Base-by-base conservation (phyloP, 2,113 vertebrate species). In the Pao palembangensis region DNA sequence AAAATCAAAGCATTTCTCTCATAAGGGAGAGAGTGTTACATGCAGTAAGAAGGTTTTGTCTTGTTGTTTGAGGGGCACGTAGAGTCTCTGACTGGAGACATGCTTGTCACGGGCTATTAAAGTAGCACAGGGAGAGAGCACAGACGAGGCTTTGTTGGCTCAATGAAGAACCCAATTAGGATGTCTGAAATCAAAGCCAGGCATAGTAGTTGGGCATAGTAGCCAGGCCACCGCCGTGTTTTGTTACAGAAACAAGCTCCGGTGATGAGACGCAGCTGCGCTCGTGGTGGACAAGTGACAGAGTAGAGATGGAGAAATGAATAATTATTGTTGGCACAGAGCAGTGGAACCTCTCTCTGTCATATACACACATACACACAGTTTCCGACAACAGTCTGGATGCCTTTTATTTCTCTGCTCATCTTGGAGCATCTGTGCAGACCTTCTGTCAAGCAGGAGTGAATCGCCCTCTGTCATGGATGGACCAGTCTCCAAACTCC, bases 161-260 rank as follows among this genome's bases (percentile, higher is more conserved):
- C 55, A 28, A 43, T 74, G 59, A 52, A 74, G 59, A 78, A 58
- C 55, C 59, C 68, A 82, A 78, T 82, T 84, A 84, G 73, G 60
- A 77, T 51, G 73, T 76, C 62, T 63, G 44, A 82, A 87, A 83
- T 83, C 77, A 87, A 82, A 87, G 81, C 63, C 69, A 69, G 58
- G 73, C 71, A 74, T 77, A 73, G 38, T 53, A 51, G 64, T 51
- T 67, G 41, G 53, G 72, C 73, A 76, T 77, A 71, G 41, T 53
- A 50, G 66, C 51, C 64, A 41, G 65, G 59, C 58, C 58, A 6
- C 59, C 13, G 5, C 53, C 47, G 53, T 53, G 58, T 69, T 79
- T 64, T 62, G 55, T 83, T 73, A 78, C 51, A 61, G 50, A 71
- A 28, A 66, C 58, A 55, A 51, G 67, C 67, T 64, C 52, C 53